phyloP scores from a whole-genome alignment of 2,888 invertebrate species.

The Stomorhina lunata region DNA sequence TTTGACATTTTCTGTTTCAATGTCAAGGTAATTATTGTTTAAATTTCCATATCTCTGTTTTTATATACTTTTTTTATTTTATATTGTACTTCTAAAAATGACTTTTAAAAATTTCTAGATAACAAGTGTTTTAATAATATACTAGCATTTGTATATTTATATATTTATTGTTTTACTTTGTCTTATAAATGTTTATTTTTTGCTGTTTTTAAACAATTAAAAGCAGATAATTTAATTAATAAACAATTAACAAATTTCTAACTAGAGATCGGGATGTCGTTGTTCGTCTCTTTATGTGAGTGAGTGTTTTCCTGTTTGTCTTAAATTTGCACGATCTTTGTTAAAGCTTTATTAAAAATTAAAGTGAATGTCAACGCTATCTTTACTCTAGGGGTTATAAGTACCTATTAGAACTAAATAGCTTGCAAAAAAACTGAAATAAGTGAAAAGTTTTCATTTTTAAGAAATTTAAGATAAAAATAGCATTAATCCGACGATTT shows the following conservation, averaged over 20 bases:
- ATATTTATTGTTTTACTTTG: conserved; percentile 2
- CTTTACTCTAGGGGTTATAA: background rate
- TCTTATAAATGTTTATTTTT: background rate
- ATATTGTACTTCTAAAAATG: background rate
- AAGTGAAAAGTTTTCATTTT: too few relatives aligned
- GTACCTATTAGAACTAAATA: too few relatives aligned
- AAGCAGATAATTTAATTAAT: conserved; percentile 51
- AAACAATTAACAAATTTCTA: conserved; percentile 42
- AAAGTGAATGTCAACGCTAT: background rate
- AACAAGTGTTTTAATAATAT: too few relatives aligned
- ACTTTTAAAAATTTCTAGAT: background rate
- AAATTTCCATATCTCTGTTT: background rate
- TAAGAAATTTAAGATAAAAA: too few relatives aligned
- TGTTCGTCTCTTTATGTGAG: background rate
- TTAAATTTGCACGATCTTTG: background rate
- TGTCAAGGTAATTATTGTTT: conserved; percentile 13
- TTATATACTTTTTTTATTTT: background rate
- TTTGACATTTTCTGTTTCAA: conserved; percentile 7
- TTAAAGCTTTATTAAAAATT: background rate
- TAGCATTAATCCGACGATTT: too few relatives aligned
- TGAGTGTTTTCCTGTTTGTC: background rate
- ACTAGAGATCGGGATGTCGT: background rate
- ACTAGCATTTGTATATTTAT: conserved; percentile 11
- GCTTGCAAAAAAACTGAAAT: too few relatives aligned
- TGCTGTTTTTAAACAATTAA: conserved; percentile 39